These are phyloP conservation scores for Lasioglossum zephyrum DNA, from an alignment of 2,888 invertebrate genomes.

Conservation along the genomic window DNA sequence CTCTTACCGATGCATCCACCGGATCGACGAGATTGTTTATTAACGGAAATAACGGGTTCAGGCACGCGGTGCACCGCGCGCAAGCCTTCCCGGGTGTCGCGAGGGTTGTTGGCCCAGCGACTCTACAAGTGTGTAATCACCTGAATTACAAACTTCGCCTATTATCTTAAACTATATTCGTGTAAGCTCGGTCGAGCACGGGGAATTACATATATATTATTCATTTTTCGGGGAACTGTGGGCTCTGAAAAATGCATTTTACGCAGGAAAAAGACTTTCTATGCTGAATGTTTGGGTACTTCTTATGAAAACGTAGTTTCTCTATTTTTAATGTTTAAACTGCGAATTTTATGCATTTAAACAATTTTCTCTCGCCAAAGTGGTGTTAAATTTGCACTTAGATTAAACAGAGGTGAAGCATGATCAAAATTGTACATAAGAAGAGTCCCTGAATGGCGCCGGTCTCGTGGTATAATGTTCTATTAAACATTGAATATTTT, in stretches of 20 bases:
- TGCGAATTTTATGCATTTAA: neutral
- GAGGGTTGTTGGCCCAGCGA: neutral
- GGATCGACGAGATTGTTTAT: neutral
- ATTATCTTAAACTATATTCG: slow-evolving; percentile 13
- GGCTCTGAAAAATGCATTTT: neutral
- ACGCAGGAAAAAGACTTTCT: neutral
- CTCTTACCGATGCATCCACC: neutral
- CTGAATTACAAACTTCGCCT: slow-evolving; percentile 11
- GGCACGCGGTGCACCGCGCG: neutral
- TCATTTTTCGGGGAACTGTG: neutral
- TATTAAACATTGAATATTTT: slow-evolving; percentile 10
- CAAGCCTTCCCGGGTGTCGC: neutral
- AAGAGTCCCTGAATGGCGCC: neutral
- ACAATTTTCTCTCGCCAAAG: neutral
- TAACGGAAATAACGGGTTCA: neutral
- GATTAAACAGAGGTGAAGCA: neutral
- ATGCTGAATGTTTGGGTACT: neutral
- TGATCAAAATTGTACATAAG: neutral
- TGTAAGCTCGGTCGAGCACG: neutral
- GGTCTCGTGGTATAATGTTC: neutral
- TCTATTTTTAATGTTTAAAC: neutral
- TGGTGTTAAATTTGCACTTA: neutral
- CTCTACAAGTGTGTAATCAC: slow-evolving; percentile 14
- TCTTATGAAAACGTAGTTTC: neutral
- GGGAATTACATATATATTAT: neutral